phyloP scores from a whole-genome alignment of 2,888 invertebrate genomes.

The Rutpela maculata region DNA sequence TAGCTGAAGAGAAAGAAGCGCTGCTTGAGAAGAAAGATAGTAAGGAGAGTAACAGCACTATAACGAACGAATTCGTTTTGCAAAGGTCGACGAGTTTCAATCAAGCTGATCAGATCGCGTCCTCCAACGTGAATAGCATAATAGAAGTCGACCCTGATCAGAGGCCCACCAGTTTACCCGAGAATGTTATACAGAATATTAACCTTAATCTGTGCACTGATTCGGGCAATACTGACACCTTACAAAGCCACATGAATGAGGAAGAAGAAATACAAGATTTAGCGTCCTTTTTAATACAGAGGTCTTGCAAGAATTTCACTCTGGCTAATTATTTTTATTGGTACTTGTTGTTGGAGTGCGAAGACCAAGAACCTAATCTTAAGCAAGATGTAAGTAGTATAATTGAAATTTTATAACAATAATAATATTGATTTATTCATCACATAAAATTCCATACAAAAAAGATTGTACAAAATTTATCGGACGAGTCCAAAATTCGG shows the following conservation, averaged over 20 bases:
- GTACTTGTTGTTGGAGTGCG: conserved; percentile 96
- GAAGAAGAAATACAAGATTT: conserved; percentile 79
- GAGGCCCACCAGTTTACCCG: conserved; percentile 61
- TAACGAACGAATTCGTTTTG: conserved; percentile 67
- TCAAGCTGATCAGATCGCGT: conserved; percentile 68
- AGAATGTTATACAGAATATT: conserved; percentile 62
- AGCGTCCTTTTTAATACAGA: conserved; percentile 91
- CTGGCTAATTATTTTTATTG: conserved; percentile 98
- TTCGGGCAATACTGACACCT: conserved; percentile 75
- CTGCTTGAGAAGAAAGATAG: conserved; percentile 72
- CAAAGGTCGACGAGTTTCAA: conserved; percentile 69
- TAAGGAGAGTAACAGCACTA: conserved; percentile 70
- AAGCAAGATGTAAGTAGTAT: conserved; percentile 80
- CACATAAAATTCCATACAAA: too few relatives aligned
- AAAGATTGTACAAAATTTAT: too few relatives aligned
- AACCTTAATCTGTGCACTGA: conserved; percentile 69
- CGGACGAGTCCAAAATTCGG: too few relatives aligned
- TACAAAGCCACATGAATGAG: conserved; percentile 73
- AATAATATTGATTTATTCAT: too few relatives aligned
- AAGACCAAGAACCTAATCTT: conserved; percentile 85
- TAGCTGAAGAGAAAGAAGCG: conserved; percentile 71
- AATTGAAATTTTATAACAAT: too few relatives aligned
- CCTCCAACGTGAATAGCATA: conserved; percentile 67
- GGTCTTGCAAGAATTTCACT: conserved; percentile 91
- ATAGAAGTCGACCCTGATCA: conserved; percentile 66